Percentiles rank a stretch among this genome's conserved stretches.
These are phyloP conservation scores for Siniperca chuatsi DNA, from an alignment of 2,113 vertebrate genomes.

Conservation along the genomic window DNA sequence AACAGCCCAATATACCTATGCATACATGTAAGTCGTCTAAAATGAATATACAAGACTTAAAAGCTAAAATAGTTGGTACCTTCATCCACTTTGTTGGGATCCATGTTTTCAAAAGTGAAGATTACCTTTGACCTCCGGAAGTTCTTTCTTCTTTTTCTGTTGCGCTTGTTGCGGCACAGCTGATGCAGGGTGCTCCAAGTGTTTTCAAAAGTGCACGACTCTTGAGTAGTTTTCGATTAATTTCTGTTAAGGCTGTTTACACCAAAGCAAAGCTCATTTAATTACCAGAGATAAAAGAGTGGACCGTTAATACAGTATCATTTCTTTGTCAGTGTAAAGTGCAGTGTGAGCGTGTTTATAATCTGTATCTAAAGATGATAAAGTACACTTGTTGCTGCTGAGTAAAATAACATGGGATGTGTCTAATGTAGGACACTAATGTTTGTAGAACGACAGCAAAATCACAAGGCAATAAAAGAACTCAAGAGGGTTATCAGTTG, in stretches of 20 bases:
- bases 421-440: not conserved
- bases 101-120: slow-evolving; percentile 75
- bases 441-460: not conserved
- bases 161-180: not conserved
- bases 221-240: too few relatives aligned
- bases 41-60: not conserved
- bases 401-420: not conserved
- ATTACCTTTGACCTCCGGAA: slow-evolving; percentile 70
- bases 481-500: not conserved
- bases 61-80: slow-evolving; percentile 44
- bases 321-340: too few relatives aligned
- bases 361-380: too few relatives aligned
- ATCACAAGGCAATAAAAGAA: not conserved
- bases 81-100: slow-evolving; percentile 59
- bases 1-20: accelerated
- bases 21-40: accelerated
- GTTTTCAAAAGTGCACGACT: not conserved
- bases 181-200: not conserved
- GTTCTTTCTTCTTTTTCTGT: slow-evolving; percentile 18
- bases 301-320: too few relatives aligned
- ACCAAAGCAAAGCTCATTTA: not conserved
- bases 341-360: too few relatives aligned
- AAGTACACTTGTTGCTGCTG: too few relatives aligned
- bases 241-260: not conserved
- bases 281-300: not conserved